phyloP scores from a whole-genome alignment of 30 jellyfish, hydroid and myxozoan genomes.

The Aurelia sp. region DNA sequence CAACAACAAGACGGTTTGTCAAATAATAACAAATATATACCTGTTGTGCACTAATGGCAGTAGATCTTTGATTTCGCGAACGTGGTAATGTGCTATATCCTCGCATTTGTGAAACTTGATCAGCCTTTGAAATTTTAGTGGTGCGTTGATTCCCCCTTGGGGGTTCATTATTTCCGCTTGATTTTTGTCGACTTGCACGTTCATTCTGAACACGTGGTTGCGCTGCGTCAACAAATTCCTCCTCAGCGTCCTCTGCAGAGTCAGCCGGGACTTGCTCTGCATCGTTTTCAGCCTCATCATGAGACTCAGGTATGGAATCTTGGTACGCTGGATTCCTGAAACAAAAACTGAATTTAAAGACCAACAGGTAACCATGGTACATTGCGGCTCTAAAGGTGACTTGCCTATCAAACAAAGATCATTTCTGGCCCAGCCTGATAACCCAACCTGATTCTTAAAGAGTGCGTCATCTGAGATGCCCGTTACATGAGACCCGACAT shows the following conservation, averaged over 20 bases:
- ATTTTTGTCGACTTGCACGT: slow-evolving; percentile 3
- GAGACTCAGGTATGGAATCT: slow-evolving; percentile 40
- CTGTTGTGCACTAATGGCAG: neutral
- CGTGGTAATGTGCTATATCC: slow-evolving; percentile 75
- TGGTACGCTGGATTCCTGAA: slow-evolving; percentile 44
- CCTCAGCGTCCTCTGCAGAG: slow-evolving; percentile 10
- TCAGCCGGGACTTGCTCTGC: slow-evolving; percentile 9
- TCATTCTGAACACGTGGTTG: slow-evolving; percentile 5
- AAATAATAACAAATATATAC: neutral
- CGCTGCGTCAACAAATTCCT: slow-evolving; percentile 7
- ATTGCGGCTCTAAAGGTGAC: neutral
- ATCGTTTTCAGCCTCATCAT: slow-evolving; percentile 24
- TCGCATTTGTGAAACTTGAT: slow-evolving; percentile 59
- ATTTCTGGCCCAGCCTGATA: neutral
- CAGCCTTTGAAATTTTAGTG: slow-evolving; percentile 15
- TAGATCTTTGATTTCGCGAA: no score
- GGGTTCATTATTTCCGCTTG: neutral
- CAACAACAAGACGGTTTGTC: neutral
- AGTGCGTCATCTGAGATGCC: neutral
- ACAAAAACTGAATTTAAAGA: neutral
- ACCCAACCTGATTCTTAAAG: neutral
- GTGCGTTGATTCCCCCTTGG: slow-evolving; percentile 14
- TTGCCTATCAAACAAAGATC: neutral
- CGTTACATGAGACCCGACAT: no score
- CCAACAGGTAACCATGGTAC: neutral